phyloP scores from a whole-genome alignment of 2,888 invertebrate species.

The Meiosimyza decipiens region DNA sequence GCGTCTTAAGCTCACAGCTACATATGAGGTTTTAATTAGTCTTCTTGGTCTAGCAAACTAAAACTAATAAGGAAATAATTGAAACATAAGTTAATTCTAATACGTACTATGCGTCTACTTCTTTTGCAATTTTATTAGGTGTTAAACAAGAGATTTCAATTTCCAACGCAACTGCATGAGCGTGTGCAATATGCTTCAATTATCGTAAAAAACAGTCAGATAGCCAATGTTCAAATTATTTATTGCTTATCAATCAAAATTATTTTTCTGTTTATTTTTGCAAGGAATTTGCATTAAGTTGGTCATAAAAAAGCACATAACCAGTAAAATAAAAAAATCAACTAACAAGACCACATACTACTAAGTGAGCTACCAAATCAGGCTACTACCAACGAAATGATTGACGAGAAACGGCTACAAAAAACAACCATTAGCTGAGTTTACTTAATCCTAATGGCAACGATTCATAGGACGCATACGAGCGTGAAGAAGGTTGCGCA shows the following conservation, averaged over 20 bases:
- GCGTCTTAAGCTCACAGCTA: no score
- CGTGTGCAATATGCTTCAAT: conserved; percentile 4
- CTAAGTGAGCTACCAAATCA: neutral
- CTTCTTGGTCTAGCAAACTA: no score
- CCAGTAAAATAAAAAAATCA: no score
- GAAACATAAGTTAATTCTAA: no score
- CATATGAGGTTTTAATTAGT: no score
- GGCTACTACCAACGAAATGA: neutral
- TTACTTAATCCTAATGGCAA: conserved; percentile 24
- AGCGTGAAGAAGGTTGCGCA: conserved; percentile 10
- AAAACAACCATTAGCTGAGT: neutral
- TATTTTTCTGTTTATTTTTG: neutral
- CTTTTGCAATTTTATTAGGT: no score
- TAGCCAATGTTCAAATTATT: neutral
- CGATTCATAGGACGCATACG: conserved; percentile 14
- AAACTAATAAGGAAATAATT: no score
- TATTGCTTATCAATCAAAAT: conserved; percentile 23
- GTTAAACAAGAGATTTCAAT: no score
- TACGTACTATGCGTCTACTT: no score
- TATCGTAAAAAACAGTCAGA: neutral
- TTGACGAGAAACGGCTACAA: neutral
- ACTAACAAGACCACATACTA: neutral
- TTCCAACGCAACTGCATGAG: no score
- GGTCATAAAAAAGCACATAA: neutral
- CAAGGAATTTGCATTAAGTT: conserved; percentile 15